These are phyloP conservation scores for Apostichopus californicus DNA, from an alignment of 35 echinoderm and acorn worm species.

Conservation along the genomic window DNA sequence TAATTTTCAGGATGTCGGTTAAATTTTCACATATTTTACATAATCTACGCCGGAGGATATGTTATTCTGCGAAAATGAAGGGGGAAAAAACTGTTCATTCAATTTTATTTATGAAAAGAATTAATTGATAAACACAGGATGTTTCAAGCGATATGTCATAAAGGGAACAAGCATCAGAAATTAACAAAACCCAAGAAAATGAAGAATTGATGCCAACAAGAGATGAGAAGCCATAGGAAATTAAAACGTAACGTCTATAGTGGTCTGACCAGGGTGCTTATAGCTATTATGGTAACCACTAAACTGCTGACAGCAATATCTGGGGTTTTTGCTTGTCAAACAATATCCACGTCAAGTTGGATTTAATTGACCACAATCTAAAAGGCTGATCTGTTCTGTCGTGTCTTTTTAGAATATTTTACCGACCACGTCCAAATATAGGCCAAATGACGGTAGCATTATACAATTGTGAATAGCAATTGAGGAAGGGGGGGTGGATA, in stretches of 20 bases:
- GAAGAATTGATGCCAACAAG: neutral
- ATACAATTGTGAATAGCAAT: neutral
- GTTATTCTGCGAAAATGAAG: too few relatives aligned
- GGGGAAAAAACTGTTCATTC: too few relatives aligned
- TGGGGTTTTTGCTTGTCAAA: neutral
- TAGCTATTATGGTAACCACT: slow-evolving; percentile 9
- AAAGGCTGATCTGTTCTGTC: neutral
- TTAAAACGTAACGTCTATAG: neutral
- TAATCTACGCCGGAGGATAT: too few relatives aligned
- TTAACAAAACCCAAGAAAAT: neutral
- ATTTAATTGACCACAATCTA: neutral
- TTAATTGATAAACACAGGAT: neutral
- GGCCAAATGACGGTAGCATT: neutral
- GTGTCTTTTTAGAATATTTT: neutral
- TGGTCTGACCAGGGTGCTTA: neutral
- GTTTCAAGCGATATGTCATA: slow-evolving; percentile 11
- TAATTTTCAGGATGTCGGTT: too few relatives aligned
- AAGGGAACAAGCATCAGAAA: neutral
- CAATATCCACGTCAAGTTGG: neutral
- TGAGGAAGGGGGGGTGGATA: too few relatives aligned
- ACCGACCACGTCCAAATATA: neutral
- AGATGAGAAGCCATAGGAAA: neutral
- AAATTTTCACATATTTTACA: too few relatives aligned
- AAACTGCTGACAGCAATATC: neutral
- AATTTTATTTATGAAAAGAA: neutral